Conservation (phyloP, 2,888 invertebrate species). For the Eumerus sabulonum region DNA sequence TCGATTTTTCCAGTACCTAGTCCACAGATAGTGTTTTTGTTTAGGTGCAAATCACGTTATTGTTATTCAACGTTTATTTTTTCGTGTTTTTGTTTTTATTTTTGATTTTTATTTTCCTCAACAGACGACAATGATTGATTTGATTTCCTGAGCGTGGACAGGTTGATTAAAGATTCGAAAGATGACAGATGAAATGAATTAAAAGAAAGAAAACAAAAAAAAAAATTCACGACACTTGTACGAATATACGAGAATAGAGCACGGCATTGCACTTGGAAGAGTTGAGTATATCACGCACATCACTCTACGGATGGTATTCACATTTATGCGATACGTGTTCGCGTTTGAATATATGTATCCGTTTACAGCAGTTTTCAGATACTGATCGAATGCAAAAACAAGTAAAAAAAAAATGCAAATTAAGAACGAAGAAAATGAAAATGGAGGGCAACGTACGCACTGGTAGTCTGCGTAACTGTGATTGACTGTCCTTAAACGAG, state of each 20-base stretch:
- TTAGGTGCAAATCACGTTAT: not conserved
- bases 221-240: slow-evolving; percentile 8
- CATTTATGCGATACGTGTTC: slow-evolving; percentile 13
- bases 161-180: slow-evolving; percentile 2
- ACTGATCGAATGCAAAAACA: no score
- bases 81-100: not conserved
- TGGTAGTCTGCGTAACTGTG: slow-evolving; percentile 48
- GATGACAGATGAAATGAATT: no score
- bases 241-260: not conserved
- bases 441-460: not conserved
- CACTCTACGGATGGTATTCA: slow-evolving; percentile 66
- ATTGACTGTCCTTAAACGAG: slow-evolving; percentile 50
- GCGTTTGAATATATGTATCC: no score
- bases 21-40: not conserved
- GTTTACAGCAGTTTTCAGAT: no score
- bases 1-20: not conserved
- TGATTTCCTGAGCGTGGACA: not conserved
- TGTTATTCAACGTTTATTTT: not conserved
- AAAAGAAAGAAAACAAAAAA: not conserved
- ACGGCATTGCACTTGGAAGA: slow-evolving; percentile 19
- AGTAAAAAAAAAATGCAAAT: no score
- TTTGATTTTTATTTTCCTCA: not conserved
- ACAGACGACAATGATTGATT: slow-evolving; percentile 7
- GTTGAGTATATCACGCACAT: slow-evolving; percentile 20
- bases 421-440: not conserved